A percentile compares a stretch with the other conserved stretches of the same genome.
These are phyloP conservation scores for Raphicerus campestris DNA, from an alignment of 2,113 vertebrate genomes.

Conservation along the genomic window DNA sequence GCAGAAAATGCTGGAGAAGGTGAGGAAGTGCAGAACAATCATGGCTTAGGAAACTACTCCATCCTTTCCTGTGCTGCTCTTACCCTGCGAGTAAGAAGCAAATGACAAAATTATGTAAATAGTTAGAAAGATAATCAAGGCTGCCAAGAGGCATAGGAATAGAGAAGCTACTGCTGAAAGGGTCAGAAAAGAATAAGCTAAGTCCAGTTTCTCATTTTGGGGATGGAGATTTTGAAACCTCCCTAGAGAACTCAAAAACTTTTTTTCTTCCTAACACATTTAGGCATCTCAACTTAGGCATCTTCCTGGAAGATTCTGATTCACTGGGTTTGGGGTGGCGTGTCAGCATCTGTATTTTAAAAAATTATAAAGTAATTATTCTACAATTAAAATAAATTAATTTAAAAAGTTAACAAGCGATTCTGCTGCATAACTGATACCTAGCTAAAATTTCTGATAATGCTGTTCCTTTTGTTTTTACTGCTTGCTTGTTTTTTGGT, in stretches of 20 bases:
- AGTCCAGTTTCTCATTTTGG: neutral
- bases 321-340: neutral
- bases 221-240: neutral
- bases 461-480: neutral
- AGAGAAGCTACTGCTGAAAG: neutral
- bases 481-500: neutral
- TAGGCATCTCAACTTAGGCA: neutral
- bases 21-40: constrained; percentile 19
- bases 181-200: neutral
- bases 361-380: neutral
- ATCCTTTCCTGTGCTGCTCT: neutral
- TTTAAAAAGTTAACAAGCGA: neutral
- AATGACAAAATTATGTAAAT: neutral
- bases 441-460: neutral
- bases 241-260: neutral
- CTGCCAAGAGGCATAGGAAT: neutral
- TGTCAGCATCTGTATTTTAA: neutral
- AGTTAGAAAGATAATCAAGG: neutral
- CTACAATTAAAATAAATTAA: neutral
- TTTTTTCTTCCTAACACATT: neutral
- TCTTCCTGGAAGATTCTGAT: neutral
- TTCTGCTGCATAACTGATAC: neutral
- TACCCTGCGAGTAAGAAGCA: neutral
- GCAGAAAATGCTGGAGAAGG: constrained; percentile 99
- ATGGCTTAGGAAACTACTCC: neutral